These are phyloP conservation scores for Limnephilus auricula DNA, from an alignment of 2,888 invertebrate species.

Conservation along the genomic window DNA sequence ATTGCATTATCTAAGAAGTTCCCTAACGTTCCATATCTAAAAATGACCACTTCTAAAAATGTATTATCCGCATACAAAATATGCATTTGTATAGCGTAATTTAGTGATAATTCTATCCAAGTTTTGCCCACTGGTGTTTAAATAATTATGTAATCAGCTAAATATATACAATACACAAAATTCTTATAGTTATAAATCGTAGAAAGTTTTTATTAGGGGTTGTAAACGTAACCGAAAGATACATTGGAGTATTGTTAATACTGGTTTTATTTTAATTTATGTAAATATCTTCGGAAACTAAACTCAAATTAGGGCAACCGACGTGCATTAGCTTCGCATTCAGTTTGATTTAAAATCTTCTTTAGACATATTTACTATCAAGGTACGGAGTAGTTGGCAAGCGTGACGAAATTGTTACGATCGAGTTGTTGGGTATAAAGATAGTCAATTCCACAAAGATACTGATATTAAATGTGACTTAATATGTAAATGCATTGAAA, in stretches of 20 bases:
- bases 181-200: too few species aligned
- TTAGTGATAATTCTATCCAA: too few species aligned
- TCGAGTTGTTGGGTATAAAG: neutral
- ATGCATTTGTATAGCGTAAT: too few species aligned
- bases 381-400: neutral
- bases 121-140: too few species aligned
- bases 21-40: neutral
- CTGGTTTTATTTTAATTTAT: neutral
- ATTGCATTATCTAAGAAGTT: neutral
- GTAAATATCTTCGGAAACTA: neutral
- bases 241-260: too few species aligned
- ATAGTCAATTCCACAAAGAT: neutral
- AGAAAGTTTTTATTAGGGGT: too few species aligned
- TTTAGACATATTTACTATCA: neutral
- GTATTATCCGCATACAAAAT: neutral
- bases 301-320: neutral
- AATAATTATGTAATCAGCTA: too few species aligned
- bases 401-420: neutral
- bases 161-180: too few species aligned
- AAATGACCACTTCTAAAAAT: neutral
- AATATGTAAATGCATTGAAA: neutral
- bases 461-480: neutral
- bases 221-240: too few species aligned
- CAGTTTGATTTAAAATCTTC: neutral
- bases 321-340: neutral